A percentile compares a stretch with the other conserved stretches of the same genome.
phyloP scores from a whole-genome alignment of 2,888 invertebrate species.

The Volucella zonaria region DNA sequence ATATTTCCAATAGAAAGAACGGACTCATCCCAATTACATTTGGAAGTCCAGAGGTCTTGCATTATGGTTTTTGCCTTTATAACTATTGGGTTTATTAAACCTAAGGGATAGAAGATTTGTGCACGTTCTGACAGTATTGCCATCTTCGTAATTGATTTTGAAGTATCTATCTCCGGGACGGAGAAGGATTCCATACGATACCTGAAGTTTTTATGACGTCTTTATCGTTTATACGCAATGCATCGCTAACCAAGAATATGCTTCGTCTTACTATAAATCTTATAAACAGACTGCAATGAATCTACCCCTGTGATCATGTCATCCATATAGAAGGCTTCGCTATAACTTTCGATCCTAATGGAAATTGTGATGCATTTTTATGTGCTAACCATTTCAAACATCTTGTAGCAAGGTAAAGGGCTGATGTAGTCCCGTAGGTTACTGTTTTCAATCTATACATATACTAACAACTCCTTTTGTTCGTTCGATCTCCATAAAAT shows the following conservation, averaged over 20 bases:
- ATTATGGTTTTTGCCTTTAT: slow-evolving; percentile 55
- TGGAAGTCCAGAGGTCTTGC: slow-evolving; percentile 45
- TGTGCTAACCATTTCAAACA: too few relatives aligned
- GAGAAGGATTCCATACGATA: slow-evolving; percentile 24
- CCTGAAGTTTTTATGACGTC: slow-evolving; percentile 54
- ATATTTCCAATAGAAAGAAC: background rate
- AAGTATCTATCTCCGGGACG: too few relatives aligned
- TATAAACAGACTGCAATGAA: background rate
- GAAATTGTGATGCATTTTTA: too few relatives aligned
- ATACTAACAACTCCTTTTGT: too few relatives aligned
- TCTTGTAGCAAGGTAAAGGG: too few relatives aligned
- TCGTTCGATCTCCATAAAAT: too few relatives aligned
- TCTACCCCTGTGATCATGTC: slow-evolving; percentile 52
- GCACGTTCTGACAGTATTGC: slow-evolving; percentile 34
- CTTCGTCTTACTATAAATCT: slow-evolving; percentile 10
- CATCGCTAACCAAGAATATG: background rate
- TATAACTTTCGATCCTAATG: slow-evolving; percentile 43
- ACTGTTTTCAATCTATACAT: too few relatives aligned
- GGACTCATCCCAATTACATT: too few relatives aligned
- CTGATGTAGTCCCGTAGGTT: slow-evolving; percentile 20
- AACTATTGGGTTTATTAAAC: slow-evolving; percentile 42
- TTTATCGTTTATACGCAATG: slow-evolving; percentile 6
- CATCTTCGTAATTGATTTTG: slow-evolving; percentile 41
- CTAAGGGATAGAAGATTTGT: slow-evolving; percentile 62
- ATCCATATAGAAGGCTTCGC: slow-evolving; percentile 62